Conservation (phyloP, 1,140 invertebrate genomes). For the Thaumatotibia leucotreta region DNA sequence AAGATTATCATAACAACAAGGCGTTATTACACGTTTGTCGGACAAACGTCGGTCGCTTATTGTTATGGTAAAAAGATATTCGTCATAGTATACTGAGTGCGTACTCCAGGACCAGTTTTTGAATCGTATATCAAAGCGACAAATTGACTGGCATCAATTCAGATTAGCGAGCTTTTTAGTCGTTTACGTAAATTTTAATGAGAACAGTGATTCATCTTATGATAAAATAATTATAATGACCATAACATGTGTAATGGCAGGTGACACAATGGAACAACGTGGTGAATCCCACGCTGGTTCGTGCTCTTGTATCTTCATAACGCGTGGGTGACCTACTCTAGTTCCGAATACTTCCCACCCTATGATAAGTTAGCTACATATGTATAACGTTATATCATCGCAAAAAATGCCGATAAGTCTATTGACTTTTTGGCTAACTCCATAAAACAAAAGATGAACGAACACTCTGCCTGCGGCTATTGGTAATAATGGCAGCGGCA, state of each 20-base stretch:
- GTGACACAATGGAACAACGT: slow-evolving; percentile 25
- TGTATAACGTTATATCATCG: not conserved
- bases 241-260: slow-evolving; percentile 17
- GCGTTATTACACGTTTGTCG: slow-evolving; percentile 35
- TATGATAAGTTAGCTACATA: not conserved
- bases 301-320: slow-evolving; percentile 22
- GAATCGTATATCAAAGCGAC: slow-evolving; percentile 19
- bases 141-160: slow-evolving; percentile 22
- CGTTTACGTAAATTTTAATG: not conserved
- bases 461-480: not conserved
- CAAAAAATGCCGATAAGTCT: not conserved
- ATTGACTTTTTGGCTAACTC: not conserved
- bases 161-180: not conserved
- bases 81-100: slow-evolving; percentile 38
- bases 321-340: slow-evolving; percentile 32
- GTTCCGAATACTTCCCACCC: slow-evolving; percentile 27
- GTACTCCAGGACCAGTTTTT: slow-evolving; percentile 27
- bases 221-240: slow-evolving; percentile 20
- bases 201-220: not conserved
- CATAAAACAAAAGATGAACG: not conserved
- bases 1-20: slow-evolving; percentile 39
- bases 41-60: slow-evolving; percentile 31
- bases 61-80: slow-evolving; percentile 46
- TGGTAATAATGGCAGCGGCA: not conserved
- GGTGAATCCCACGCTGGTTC: slow-evolving; percentile 30